phyloP scores from a whole-genome alignment of 35 echinoderm and acorn worm species.

The Lytechinus pictus region DNA sequence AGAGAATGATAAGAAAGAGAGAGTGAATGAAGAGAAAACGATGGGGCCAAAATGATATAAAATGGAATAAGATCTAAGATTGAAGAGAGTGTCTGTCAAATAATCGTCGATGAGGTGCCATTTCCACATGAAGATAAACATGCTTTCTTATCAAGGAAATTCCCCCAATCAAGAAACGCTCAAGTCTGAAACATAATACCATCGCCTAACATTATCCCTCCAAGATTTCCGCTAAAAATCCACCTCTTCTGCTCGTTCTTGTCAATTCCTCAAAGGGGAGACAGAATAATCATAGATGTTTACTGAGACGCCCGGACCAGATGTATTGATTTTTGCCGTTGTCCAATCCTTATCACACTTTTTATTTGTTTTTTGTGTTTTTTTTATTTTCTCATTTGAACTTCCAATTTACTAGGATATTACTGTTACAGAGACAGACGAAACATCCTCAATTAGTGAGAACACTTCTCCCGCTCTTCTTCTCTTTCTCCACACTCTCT shows the following conservation, averaged over 20 bases:
- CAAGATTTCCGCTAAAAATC: neutral
- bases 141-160: constrained; percentile 3
- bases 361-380: neutral
- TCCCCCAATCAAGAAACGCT: neutral
- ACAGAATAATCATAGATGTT: constrained; percentile 14
- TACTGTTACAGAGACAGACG: neutral
- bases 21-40: neutral
- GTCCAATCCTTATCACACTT: neutral
- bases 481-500: neutral
- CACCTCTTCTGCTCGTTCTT: neutral
- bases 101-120: neutral
- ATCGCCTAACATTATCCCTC: neutral
- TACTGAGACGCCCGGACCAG: constrained; percentile 10
- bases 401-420: neutral
- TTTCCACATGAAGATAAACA: neutral
- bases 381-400: constrained; percentile 21
- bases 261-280: neutral
- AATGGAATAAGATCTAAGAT: neutral
- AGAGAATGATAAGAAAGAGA: neutral
- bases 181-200: neutral
- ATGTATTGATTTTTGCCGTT: constrained; percentile 41
- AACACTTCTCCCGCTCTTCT: neutral
- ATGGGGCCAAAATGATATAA: neutral
- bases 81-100: neutral
- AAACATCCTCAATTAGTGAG: neutral